Percentiles rank a stretch among this genome's conserved stretches.
Conservation (phyloP, 37 sponge, comb jelly and placozoan genomes). For the Chondrilla cf. caribensis region DNA sequence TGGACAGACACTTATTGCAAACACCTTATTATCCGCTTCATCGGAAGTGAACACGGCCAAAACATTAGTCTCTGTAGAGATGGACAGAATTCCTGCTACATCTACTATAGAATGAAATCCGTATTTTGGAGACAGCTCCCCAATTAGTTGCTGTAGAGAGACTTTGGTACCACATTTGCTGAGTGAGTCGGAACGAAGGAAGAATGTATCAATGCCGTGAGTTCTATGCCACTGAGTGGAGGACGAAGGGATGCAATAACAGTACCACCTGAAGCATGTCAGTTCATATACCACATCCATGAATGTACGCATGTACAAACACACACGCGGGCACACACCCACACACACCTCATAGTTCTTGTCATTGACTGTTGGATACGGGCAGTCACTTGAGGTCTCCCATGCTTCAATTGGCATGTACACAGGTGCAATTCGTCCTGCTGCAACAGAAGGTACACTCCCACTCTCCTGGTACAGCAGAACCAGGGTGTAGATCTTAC, state of each 20-base stretch:
- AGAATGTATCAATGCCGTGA: slow-evolving; percentile 62
- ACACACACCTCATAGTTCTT: slow-evolving; percentile 41
- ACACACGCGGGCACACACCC: background rate
- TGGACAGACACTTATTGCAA: background rate
- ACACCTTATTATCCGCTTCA: slow-evolving; percentile 51
- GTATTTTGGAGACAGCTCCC: slow-evolving; percentile 42
- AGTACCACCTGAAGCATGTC: too few species aligned
- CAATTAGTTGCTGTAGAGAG: slow-evolving; percentile 24
- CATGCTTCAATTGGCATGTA: slow-evolving; percentile 64
- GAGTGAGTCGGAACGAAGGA: slow-evolving; percentile 31
- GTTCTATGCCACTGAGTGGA: slow-evolving; percentile 29
- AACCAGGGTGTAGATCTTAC: slow-evolving; percentile 50
- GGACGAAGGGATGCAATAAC: background rate
- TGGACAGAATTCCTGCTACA: background rate
- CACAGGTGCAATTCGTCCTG: slow-evolving; percentile 34
- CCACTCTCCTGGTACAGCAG: slow-evolving; percentile 39
- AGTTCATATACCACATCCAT: background rate
- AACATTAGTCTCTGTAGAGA: slow-evolving; percentile 27
- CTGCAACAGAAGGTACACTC: slow-evolving; percentile 32
- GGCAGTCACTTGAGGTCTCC: slow-evolving; percentile 56
- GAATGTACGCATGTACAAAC: background rate
- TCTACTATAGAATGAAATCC: slow-evolving; percentile 43
- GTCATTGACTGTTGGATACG: slow-evolving; percentile 64
- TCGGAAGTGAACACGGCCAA: slow-evolving; percentile 41
- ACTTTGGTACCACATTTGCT: slow-evolving; percentile 24